phyloP scores from a whole-genome alignment of 2,113 vertebrate genomes.

The Verasper variegatus region DNA sequence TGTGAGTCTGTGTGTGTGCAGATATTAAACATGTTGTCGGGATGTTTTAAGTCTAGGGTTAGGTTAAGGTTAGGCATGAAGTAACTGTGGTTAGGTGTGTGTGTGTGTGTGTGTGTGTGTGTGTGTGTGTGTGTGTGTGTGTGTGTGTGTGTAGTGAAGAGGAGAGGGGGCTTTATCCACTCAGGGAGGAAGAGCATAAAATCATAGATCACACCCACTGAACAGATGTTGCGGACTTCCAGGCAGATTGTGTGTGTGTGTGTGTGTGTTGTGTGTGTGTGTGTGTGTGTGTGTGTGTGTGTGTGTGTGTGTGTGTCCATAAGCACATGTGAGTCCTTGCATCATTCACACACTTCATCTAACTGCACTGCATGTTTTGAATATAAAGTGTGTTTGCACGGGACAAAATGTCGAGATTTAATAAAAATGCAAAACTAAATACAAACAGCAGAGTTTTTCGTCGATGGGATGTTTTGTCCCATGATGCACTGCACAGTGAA shows the following conservation, averaged over 20 bases:
- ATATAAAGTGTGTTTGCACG: neutral
- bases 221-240: slow-evolving; percentile 63
- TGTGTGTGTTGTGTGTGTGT: slow-evolving; percentile 21
- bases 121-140: slow-evolving; percentile 36
- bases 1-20: slow-evolving; percentile 30
- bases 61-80: neutral
- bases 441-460: neutral
- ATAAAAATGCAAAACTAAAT: neutral
- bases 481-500: neutral
- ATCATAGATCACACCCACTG: slow-evolving; percentile 49
- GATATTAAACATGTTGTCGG: no score
- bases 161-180: slow-evolving; percentile 15
- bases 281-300: slow-evolving; percentile 10
- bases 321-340: neutral
- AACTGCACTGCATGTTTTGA: neutral
- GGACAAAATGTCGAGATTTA: fast-evolving
- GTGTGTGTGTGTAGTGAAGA: neutral
- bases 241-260: slow-evolving; percentile 8
- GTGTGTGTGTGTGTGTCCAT: slow-evolving; percentile 14
- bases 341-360: neutral
- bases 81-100: no score
- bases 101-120: slow-evolving; percentile 52
- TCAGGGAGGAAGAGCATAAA: slow-evolving; percentile 37
- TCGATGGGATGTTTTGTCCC: neutral
- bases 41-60: no score